Base-by-base conservation (phyloP, 1,140 invertebrate species). In the Drosophila nebulosa region DNA sequence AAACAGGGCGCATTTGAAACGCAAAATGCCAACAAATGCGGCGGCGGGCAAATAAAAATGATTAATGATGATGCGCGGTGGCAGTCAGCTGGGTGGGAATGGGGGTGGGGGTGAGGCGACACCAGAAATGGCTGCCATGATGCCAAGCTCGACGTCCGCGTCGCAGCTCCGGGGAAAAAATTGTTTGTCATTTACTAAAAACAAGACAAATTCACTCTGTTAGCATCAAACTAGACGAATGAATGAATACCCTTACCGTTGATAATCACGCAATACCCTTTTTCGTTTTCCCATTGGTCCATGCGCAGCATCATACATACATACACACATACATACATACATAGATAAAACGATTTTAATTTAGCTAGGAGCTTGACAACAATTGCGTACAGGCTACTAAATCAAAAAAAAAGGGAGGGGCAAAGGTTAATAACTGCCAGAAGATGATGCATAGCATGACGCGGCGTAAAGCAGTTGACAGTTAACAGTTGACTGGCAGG, bases 31-130 rank as follows among this genome's bases (percentile, higher is more conserved):
- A 80, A 78, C 81, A 80, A 89, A 84, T 89, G 85, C 80, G 85
- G 77, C 77, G 74, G 79, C 85, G 77, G 83, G 88, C 89, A 90
- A 90, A 90, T 90, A 90, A 90, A 90, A 90, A 90, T 90, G 88
- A 90, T 90, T 90, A 90, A 90, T 90, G 88, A 90, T 90, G 79
- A 90, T 90, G 89, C 89, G 75, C 71, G 71, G 55, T 83, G 83
- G 83, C 50, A 64, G 59, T 57, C 70, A 74, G 63, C 64, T 66
- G 71, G 74, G 73, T 64, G 58, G 52, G 58, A 63, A 55, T 66
- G 71, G 74, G 73, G 71, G 58, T 57, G 58, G 59, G 59, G 71
- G 64, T 60, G 66, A 50, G 61, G 16, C 57, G 68, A 35, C 42
- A 64, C 18, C 59, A 63, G 65, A 63, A 83, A 79, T 85, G 81